These are phyloP conservation scores for Antennarius striatus DNA, from an alignment of 2,113 vertebrate species.

Conservation along the genomic window DNA sequence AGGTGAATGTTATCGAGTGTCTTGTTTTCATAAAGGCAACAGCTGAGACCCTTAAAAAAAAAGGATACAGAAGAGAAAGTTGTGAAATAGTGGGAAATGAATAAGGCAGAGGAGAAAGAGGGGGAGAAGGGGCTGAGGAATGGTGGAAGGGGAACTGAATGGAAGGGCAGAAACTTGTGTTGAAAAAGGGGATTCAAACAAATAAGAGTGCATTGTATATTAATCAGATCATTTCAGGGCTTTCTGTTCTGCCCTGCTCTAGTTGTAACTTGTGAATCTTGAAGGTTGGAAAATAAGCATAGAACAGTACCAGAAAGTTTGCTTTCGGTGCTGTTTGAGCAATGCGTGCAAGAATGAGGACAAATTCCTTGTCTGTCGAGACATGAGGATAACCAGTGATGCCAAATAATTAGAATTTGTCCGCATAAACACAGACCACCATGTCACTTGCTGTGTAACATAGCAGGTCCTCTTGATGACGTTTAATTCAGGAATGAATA, in stretches of 20 bases:
- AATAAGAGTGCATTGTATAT: not conserved
- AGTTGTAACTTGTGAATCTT: not conserved
- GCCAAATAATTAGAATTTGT: constrained; percentile 38
- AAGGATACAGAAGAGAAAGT: not conserved
- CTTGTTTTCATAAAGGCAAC: constrained; percentile 74
- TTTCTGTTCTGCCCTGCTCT: no score
- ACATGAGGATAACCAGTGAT: constrained; percentile 28
- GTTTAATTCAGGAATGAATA: not conserved
- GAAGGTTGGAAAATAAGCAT: not conserved
- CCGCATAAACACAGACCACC: constrained; percentile 8
- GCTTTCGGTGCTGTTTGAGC: not conserved
- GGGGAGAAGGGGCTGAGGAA: not conserved
- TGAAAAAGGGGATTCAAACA: not conserved
- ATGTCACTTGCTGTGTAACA: constrained; percentile 32
- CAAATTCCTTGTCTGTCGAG: constrained; percentile 46
- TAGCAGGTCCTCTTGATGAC: not conserved
- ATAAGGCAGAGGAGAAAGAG: not conserved
- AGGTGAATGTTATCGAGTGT: constrained; percentile 65
- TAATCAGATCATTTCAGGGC: not conserved
- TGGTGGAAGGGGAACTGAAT: not conserved
- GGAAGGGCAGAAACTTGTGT: not conserved
- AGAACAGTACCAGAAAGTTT: not conserved
- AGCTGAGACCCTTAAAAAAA: constrained; percentile 65
- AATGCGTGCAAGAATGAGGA: constrained; percentile 22
- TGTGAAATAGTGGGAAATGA: not conserved